Conservation (phyloP, 2,113 vertebrate genomes). For the Progne subis region DNA sequence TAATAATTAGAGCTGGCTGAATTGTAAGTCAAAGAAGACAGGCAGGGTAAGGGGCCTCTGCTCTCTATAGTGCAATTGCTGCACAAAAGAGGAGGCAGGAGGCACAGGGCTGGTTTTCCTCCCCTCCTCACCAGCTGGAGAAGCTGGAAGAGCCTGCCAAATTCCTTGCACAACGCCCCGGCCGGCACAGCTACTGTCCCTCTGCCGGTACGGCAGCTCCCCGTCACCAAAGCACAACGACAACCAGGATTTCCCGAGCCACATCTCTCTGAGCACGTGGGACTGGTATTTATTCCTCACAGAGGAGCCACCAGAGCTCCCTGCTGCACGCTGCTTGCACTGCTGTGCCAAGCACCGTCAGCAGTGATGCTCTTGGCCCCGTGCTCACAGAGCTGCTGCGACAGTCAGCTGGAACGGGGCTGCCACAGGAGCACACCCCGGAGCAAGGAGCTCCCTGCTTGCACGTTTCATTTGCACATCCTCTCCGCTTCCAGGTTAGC, state of each 20-base stretch:
- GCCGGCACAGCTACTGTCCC: background rate
- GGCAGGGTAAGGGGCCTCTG: background rate
- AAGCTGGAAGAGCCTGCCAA: background rate
- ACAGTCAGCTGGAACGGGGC: background rate
- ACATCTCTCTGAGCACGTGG: background rate
- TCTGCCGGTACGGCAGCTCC: background rate
- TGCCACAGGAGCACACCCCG: background rate
- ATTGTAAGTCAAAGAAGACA: slow-evolving; percentile 17
- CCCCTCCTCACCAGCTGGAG: background rate
- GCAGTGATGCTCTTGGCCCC: background rate
- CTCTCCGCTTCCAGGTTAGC: background rate
- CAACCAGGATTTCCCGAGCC: background rate
- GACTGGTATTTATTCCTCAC: background rate
- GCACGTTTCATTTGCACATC: background rate
- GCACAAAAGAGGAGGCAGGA: background rate
- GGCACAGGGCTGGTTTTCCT: background rate
- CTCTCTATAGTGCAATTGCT: background rate
- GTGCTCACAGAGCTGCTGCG: fast-evolving
- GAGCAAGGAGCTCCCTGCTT: background rate
- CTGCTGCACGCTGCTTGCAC: background rate
- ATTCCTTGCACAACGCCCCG: background rate
- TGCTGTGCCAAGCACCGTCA: fast-evolving
- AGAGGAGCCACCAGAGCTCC: background rate
- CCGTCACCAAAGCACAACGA: background rate
- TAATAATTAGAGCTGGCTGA: slow-evolving; percentile 52